These are phyloP conservation scores for Hydrozoanthus tunicans DNA, from an alignment of 64 coral and sea anemone species.

Conservation along the genomic window DNA sequence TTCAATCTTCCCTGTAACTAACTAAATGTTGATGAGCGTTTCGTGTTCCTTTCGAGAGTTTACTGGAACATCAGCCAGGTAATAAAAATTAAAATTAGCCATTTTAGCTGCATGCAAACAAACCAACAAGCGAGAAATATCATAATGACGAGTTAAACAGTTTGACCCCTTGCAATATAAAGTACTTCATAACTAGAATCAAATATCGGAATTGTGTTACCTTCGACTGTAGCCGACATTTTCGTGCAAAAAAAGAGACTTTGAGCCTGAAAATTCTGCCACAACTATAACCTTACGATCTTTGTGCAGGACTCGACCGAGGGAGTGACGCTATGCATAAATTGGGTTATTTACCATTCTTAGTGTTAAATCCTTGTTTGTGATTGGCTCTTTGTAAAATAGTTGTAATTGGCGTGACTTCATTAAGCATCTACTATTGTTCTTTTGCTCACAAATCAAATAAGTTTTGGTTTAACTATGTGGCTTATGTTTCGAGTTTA, in stretches of 20 bases:
- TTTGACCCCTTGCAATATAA: slow-evolving; percentile 42
- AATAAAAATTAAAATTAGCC: slow-evolving; percentile 37
- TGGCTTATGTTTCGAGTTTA: background rate
- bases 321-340: slow-evolving; percentile 59
- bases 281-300: background rate
- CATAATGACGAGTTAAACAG: slow-evolving; percentile 4
- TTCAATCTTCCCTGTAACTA: background rate
- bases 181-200: background rate
- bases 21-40: background rate
- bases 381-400: slow-evolving; percentile 39
- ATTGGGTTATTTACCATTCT: background rate
- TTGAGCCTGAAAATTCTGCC: slow-evolving; percentile 10
- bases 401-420: slow-evolving; percentile 39
- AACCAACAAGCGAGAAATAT: background rate
- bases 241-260: background rate
- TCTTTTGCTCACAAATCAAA: slow-evolving; percentile 9
- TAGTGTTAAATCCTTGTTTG: slow-evolving; percentile 1
- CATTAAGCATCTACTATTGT: background rate
- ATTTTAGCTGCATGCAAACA: slow-evolving; percentile 31
- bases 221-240: slow-evolving; percentile 55
- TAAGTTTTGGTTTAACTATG: slow-evolving; percentile 15
- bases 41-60: background rate
- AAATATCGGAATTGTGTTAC: slow-evolving; percentile 5
- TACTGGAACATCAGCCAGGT: background rate
- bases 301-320: background rate